Base-by-base conservation (phyloP, 2,113 vertebrate genomes). In the Eulacestoma nigropectus region DNA sequence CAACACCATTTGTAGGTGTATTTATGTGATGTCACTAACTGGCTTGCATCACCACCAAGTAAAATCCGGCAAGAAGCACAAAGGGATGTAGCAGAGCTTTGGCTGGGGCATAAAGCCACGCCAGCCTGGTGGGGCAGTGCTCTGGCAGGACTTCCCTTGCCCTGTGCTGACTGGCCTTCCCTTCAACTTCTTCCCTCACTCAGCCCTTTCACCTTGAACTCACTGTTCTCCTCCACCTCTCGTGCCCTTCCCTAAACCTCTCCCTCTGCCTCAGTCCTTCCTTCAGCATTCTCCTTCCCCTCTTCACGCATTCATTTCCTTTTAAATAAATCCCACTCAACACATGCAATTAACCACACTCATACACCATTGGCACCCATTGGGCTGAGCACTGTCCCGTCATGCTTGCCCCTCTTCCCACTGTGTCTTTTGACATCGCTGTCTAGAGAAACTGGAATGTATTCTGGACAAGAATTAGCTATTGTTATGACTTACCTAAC, bases 21-120 rank as follows among this genome's bases (percentile, higher is more conserved):
- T 81, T 95, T 88, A 63, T 84, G 77, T 96, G 76, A 87, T 95
- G 93, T 96, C 96, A 95, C 76, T 55, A 33, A 10, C 67, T 3
- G 5, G 20, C 42, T 93, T 96, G 93, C 96, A 82, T 91, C 95
- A 95, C 6, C 8, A 3, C 79, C 52, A 47, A 74, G 52, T 64
- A 93, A 92, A 93, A 92, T 37, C 94, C 11, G 81, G 90, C 73
- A 90, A 88, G 88, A 88, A 86, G 49, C 79, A 81, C 85, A 35
- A 17, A 84, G 56, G 52, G 83, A 84, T 89, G 91, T 49, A 77
- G 80, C 68, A 88, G 90, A 90, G 85, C 47, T 75, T 26, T 62
- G 59, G 63, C 75, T 33, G 13, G 29, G 74, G 62, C 37, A 64
- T 4, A 33, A 41, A 85, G 75, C 63, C 19, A 6, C 12, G 26